Evolutionary conservation across 64 coral and sea anemone species (phyloP).

Genomic region (Catalaphyllia jardinei): DNA sequence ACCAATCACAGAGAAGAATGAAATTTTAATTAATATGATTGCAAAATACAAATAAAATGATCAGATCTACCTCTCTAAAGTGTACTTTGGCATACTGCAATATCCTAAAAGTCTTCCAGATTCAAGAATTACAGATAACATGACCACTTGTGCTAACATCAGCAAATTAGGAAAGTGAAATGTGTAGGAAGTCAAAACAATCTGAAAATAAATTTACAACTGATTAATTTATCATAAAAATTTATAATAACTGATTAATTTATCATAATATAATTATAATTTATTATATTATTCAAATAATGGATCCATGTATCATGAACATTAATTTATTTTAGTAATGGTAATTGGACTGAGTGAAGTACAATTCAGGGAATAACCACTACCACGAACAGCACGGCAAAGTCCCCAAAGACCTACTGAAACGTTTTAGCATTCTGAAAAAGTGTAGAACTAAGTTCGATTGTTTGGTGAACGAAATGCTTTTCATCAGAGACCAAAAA

Average conservation of each 20-base stretch:
- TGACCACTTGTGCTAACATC: conserved; percentile 81
- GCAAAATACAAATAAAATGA: not conserved
- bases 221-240: not conserved
- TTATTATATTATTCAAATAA: no score
- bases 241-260: not conserved
- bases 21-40: not conserved
- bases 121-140: conserved; percentile 71
- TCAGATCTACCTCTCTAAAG: conserved; percentile 78
- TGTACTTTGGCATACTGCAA: conserved; percentile 71
- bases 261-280: not conserved
- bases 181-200: conserved; percentile 80
- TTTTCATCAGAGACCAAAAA: no score
- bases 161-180: conserved; percentile 87
- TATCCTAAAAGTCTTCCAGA: conserved; percentile 28
- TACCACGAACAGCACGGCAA: no score
- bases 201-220: conserved; percentile 41
- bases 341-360: no score
- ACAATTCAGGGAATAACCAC: no score
- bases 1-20: not conserved
- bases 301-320: no score
- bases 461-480: no score
- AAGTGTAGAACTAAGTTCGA: no score
- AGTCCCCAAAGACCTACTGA: no score
- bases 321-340: no score
- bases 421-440: no score